These are phyloP conservation scores for Mycteria americana DNA, from an alignment of 2,797 vertebrate genomes.

Conservation along the genomic window DNA sequence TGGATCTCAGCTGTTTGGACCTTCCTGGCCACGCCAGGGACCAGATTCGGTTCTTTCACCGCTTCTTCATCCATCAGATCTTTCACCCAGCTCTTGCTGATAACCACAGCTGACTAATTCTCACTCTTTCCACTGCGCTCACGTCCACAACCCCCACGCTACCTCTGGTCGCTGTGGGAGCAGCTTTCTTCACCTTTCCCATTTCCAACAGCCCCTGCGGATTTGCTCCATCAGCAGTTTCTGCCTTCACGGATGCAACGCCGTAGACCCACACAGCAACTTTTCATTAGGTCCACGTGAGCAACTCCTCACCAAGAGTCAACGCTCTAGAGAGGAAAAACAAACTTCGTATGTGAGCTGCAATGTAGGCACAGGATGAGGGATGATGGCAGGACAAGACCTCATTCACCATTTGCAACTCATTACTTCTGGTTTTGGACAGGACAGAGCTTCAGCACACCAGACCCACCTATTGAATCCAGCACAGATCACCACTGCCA, in stretches of 20 bases:
- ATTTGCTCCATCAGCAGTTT: not conserved
- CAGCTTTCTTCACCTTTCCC: not conserved
- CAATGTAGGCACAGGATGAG: not conserved
- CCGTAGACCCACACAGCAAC: not conserved
- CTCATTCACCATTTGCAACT: not conserved
- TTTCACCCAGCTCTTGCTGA: not conserved
- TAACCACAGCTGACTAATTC: not conserved
- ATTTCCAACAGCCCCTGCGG: not conserved
- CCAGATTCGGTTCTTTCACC: not conserved
- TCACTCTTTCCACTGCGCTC: too few relatives aligned
- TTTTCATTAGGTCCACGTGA: not conserved
- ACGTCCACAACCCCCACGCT: accelerated
- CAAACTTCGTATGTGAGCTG: not conserved
- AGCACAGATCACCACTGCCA: accelerated
- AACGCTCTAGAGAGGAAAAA: accelerated
- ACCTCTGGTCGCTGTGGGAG: not conserved
- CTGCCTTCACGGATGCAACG: not conserved
- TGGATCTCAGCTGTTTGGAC: not conserved
- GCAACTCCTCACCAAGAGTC: not conserved
- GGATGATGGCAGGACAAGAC: not conserved
- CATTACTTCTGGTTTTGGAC: not conserved
- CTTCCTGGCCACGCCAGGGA: not conserved
- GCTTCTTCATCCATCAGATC: not conserved
- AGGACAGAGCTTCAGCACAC: not conserved
- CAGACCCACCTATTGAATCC: not conserved